These are phyloP conservation scores for Drosophila niveifrons DNA, from an alignment of 2,888 invertebrate species.

Conservation along the genomic window DNA sequence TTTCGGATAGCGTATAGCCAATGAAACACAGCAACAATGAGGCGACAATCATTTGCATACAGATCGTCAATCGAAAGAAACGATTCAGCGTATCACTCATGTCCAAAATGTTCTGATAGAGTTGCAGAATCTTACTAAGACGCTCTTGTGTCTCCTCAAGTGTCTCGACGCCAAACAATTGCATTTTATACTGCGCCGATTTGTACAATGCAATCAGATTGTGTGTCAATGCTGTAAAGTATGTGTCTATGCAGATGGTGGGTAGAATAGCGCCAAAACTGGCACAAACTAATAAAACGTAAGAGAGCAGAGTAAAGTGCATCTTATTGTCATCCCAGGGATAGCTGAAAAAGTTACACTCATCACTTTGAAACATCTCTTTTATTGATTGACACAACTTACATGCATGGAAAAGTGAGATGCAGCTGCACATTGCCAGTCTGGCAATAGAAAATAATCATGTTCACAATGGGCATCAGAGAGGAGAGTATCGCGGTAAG, in stretches of 20 bases:
- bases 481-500: conserved; percentile 28
- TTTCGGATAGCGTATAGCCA: conserved; percentile 48
- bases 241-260: conserved; percentile 54
- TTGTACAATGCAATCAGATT: conserved; percentile 63
- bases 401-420: conserved; percentile 44
- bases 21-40: conserved; percentile 62
- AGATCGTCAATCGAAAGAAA: conserved; percentile 50
- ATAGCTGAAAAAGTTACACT: conserved; percentile 31
- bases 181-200: conserved; percentile 48
- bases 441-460: conserved; percentile 17
- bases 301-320: conserved; percentile 24
- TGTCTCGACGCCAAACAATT: conserved; percentile 10
- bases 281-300: conserved; percentile 24
- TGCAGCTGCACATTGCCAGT: conserved; percentile 34
- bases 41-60: conserved; percentile 51
- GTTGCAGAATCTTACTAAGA: conserved; percentile 21
- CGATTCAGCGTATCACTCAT: conserved; percentile 39
- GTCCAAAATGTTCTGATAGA: conserved; percentile 49
- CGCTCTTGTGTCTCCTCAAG: conserved; percentile 6
- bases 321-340: conserved; percentile 54
- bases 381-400: conserved; percentile 2
- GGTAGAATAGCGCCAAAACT: conserved; percentile 35
- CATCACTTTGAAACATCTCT: neutral
- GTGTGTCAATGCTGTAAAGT: conserved; percentile 45
- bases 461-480: conserved; percentile 30